These are phyloP conservation scores for Sminthurides aquaticus DNA, from an alignment of 2,888 invertebrate genomes.

Conservation along the genomic window DNA sequence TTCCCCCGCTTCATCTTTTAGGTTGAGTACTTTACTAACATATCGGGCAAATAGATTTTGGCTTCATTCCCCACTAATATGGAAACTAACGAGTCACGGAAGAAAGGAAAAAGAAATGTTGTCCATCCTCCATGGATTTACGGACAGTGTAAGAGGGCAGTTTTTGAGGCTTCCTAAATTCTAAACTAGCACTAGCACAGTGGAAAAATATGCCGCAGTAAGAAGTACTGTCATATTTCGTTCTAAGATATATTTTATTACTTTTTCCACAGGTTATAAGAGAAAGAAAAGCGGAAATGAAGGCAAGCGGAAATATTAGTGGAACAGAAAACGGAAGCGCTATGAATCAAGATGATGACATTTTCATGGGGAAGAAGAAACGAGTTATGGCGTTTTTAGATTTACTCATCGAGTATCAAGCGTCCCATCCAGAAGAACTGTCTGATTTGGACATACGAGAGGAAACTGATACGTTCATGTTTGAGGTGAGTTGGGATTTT, in stretches of 20 bases:
- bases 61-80: conserved; percentile 3
- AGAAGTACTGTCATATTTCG: background rate
- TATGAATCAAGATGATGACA: background rate
- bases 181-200: no score
- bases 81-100: background rate
- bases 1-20: background rate
- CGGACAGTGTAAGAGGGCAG: background rate
- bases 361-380: conserved; percentile 25
- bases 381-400: conserved; percentile 51
- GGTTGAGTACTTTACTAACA: background rate
- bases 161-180: no score
- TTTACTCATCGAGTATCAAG: conserved; percentile 54
- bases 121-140: background rate
- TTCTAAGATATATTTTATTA: background rate
- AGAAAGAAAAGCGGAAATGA: background rate
- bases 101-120: background rate
- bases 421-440: conserved; percentile 52
- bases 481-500: conserved; percentile 59
- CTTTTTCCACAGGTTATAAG: background rate
- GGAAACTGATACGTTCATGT: conserved; percentile 61
- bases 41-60: conserved; percentile 8
- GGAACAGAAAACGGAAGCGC: background rate
- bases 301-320: background rate
- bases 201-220: no score
- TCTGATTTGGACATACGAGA: conserved; percentile 74